phyloP scores from a whole-genome alignment of 2,888 invertebrate genomes.

The Caenorhabditis japonica region DNA sequence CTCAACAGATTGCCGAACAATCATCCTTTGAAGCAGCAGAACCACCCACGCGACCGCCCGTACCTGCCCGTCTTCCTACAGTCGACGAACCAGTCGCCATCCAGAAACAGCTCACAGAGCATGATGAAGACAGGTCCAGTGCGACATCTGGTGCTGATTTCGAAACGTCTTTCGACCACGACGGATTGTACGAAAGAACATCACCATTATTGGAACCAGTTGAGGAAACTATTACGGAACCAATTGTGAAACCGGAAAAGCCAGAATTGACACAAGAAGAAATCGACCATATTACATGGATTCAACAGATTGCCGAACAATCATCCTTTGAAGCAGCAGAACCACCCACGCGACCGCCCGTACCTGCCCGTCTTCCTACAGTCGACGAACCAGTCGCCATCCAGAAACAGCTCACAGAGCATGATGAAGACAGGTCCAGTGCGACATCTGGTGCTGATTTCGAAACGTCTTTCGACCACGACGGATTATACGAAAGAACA shows the following conservation, averaged over 20 bases:
- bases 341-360: constrained; percentile 10
- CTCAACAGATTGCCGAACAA: too few species aligned
- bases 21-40: too few species aligned
- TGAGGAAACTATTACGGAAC: too few species aligned
- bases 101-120: too few species aligned
- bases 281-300: constrained; percentile 51
- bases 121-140: too few species aligned
- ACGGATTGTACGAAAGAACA: too few species aligned
- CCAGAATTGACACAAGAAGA: constrained; percentile 38
- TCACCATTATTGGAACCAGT: too few species aligned
- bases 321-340: constrained; percentile 32
- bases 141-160: too few species aligned
- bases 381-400: constrained; percentile 4
- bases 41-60: too few species aligned
- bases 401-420: background rate
- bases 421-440: constrained; percentile 22
- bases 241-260: background rate
- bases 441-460: constrained; percentile 35
- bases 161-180: too few species aligned
- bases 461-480: constrained; percentile 18
- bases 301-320: constrained; percentile 45
- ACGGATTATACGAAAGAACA: constrained; percentile 13
- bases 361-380: constrained; percentile 13
- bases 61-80: too few species aligned
- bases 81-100: too few species aligned